Percentiles rank a stretch among this genome's conserved stretches.
phyloP scores from a whole-genome alignment of 2,113 vertebrate genomes.

The Oryzias woworae region DNA sequence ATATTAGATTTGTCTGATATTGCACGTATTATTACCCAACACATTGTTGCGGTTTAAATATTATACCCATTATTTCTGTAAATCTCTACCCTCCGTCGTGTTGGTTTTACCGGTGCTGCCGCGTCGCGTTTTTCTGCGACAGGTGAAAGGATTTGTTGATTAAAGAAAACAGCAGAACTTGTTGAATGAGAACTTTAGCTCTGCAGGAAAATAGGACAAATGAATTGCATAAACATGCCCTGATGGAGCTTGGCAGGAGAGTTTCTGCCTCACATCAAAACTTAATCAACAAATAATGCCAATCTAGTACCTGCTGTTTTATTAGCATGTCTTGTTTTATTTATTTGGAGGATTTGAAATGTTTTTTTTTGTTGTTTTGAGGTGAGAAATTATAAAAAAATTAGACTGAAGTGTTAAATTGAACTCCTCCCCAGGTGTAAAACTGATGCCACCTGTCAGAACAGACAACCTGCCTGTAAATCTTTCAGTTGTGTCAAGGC shows the following conservation, averaged over 20 bases:
- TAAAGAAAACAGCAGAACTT: constrained; percentile 32
- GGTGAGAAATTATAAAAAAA: constrained; percentile 1
- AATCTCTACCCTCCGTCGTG: too few species aligned
- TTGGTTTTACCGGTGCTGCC: too few species aligned
- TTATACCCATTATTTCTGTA: not conserved
- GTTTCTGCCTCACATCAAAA: constrained; percentile 43
- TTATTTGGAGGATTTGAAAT: constrained; percentile 32
- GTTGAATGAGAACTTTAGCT: constrained; percentile 39
- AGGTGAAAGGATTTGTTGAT: not conserved
- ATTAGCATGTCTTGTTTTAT: constrained; percentile 44
- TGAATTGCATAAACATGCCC: constrained; percentile 56
- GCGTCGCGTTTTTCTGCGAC: not conserved
- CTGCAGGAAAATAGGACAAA: constrained; percentile 46
- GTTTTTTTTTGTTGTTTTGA: constrained; percentile 1
- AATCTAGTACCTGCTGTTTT: constrained; percentile 47
- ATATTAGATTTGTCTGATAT: constrained; percentile 53
- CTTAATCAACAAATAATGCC: constrained; percentile 62
- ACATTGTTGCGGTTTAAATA: constrained; percentile 26
- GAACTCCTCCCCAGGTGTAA: not conserved
- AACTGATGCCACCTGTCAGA: constrained; percentile 27
- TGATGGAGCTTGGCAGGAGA: constrained; percentile 49
- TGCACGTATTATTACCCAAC: constrained; percentile 13
- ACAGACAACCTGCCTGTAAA: constrained; percentile 25
- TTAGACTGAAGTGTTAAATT: not conserved
- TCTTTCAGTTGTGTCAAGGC: constrained; percentile 32